A percentile compares a stretch with the other conserved stretches of the same genome.
Evolutionary conservation across 2,797 vertebrate genomes (phyloP).

Genomic region (Philypnodon macrostomus): DNA sequence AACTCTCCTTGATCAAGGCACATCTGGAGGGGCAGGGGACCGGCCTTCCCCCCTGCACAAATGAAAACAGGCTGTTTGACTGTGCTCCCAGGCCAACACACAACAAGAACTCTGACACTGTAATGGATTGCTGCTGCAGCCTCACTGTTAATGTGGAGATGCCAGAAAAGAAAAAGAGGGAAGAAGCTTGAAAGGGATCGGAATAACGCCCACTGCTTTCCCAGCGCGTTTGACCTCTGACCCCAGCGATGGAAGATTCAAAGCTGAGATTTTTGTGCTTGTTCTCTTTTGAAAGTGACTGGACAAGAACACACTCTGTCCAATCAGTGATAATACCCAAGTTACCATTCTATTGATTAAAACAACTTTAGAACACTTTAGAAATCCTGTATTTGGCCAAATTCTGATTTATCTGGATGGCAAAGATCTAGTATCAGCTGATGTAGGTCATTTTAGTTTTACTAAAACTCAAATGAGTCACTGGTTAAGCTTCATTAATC

Average conservation of each 20-base stretch:
- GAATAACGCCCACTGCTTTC: constrained; percentile 80
- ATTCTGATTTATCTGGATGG: constrained; percentile 1
- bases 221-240: constrained; percentile 77
- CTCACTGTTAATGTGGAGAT: constrained; percentile 65
- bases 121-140: constrained; percentile 75
- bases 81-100: constrained; percentile 68
- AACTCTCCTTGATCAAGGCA: constrained; percentile 77
- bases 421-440: background rate
- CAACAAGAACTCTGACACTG: constrained; percentile 79
- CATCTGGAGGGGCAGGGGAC: constrained; percentile 67
- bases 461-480: too few species aligned
- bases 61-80: constrained; percentile 82
- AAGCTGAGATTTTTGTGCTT: constrained; percentile 56
- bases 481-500: too few species aligned
- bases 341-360: background rate
- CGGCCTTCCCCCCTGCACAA: constrained; percentile 70
- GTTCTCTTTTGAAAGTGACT: constrained; percentile 49
- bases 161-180: constrained; percentile 56
- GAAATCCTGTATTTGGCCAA: constrained; percentile 1
- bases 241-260: constrained; percentile 59
- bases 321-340: constrained; percentile 5
- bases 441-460: background rate
- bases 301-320: constrained; percentile 37
- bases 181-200: constrained; percentile 76
- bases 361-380: background rate